Evolutionary conservation across 2,888 invertebrate species (phyloP), one percentile per base, ranked within the genome.

Genomic region (Carpatolechia fugitivella): DNA sequence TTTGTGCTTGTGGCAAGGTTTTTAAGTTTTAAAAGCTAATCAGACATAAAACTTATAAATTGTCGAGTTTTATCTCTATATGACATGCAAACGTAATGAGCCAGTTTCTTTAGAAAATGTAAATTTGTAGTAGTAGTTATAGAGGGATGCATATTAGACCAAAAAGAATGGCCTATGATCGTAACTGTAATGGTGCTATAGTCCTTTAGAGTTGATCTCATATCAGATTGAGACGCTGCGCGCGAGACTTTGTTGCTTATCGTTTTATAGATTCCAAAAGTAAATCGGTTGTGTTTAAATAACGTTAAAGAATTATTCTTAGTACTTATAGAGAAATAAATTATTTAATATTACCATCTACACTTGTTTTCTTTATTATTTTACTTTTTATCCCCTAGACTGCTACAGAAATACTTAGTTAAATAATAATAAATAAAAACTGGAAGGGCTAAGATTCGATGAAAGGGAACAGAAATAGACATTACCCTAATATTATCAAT

Each of bases 181-280:
- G 87, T 83, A 89, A 89, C 79, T 81, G 85, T 82, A 82, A 78
- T 85, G 90, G 90, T 90, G 90, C 90, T 90, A 89, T 86, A 87
- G 80, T 81, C 76, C 72, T 78, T 66, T 85, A 88, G 84, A 82
- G 77, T 76, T 86, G 88, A 88, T 88, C 88, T 90, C 89, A 83
- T 87, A 88, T 85, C 87, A 82, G 74, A 70, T 78, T 78, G 84
- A 82, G 80, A 80, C 66, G 64, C 65, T 70, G 78, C 71, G 44
- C 69, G 68, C 62, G 70, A 68, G 68, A 66, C 72, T 63, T 74
- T 76, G 80, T 77, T 75, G 77, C 76, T 76, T 69, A 69, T 74
- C 73, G 68, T 71, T 68, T 77, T 77, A 65, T 66, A 76, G 76
- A 78, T 74, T 76, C 70, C 76, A 74, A 73, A 75, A 71, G 75